Conservation (phyloP, 1,140 invertebrate genomes). For the Drosophila pseudoananassae region DNA sequence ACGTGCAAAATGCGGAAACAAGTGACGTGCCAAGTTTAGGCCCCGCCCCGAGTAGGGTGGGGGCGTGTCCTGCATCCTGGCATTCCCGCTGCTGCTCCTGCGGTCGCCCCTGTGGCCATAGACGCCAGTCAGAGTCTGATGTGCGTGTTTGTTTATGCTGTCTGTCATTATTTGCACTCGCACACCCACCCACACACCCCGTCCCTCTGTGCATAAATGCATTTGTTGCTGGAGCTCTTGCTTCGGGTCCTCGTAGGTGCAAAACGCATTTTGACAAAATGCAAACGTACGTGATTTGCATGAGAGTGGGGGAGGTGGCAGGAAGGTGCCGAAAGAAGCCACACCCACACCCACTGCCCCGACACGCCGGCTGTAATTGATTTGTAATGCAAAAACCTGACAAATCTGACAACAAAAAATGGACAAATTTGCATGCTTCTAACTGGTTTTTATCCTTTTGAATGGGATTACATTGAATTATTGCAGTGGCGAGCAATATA, state of each 20-base stretch:
- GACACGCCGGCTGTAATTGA: constrained; percentile 65
- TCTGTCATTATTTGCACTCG: constrained; percentile 77
- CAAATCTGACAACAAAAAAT: constrained; percentile 31
- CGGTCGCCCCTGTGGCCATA: constrained; percentile 63
- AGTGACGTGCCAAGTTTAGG: constrained; percentile 64
- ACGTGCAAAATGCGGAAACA: constrained; percentile 77
- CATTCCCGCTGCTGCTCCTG: constrained; percentile 27
- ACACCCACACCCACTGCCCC: constrained; percentile 23
- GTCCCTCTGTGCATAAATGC: constrained; percentile 24
- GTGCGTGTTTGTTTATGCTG: constrained; percentile 76
- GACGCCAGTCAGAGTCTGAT: constrained; percentile 57
- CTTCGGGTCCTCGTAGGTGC: constrained; percentile 56
- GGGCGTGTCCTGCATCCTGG: constrained; percentile 43
- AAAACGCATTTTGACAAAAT: constrained; percentile 80
- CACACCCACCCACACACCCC: constrained; percentile 23
- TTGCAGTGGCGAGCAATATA: neutral
- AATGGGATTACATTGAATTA: constrained; percentile 1
- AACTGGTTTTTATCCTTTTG: constrained; percentile 7
- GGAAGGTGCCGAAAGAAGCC: neutral
- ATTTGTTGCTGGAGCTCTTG: constrained; percentile 40
- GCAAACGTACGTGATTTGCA: constrained; percentile 79
- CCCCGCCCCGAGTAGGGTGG: constrained; percentile 5
- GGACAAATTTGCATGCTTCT: constrained; percentile 28
- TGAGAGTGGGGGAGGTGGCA: constrained; percentile 12
- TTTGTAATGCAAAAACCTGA: constrained; percentile 74